Evolutionary conservation across 1,140 invertebrate species (phyloP).

Genomic region (Lepidostoma basale): DNA sequence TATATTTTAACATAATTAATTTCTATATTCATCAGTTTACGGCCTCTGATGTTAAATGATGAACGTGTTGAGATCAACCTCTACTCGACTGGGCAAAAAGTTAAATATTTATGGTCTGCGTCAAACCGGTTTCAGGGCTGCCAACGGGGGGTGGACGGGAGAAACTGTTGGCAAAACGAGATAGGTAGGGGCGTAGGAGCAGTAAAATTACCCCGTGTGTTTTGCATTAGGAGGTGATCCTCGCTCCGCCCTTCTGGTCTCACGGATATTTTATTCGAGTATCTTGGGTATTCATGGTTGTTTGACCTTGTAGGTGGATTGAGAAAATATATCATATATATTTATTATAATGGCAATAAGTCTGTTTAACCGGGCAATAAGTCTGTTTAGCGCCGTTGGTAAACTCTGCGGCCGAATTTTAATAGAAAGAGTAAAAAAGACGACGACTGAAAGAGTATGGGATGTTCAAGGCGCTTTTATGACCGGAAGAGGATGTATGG

Average conservation of each 20-base stretch:
- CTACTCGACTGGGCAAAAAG: conserved; percentile 18
- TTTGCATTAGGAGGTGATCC: conserved; percentile 11
- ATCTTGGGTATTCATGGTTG: conserved; percentile 13
- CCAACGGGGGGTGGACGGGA: not conserved
- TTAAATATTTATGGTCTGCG: conserved; percentile 41
- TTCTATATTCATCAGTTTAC: too few relatives aligned
- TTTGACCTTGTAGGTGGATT: conserved; percentile 8
- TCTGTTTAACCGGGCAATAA: too few relatives aligned
- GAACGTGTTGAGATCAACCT: not conserved
- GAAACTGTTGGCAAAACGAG: conserved; percentile 3
- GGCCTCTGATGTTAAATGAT: not conserved
- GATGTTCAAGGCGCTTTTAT: too few relatives aligned
- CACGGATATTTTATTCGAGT: not conserved
- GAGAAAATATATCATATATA: too few relatives aligned
- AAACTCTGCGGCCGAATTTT: too few relatives aligned
- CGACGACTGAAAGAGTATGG: too few relatives aligned
- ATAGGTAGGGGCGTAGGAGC: not conserved
- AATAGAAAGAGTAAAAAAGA: too few relatives aligned
- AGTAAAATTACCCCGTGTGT: not conserved
- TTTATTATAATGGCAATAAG: too few relatives aligned
- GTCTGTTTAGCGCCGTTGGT: too few relatives aligned
- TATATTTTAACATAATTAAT: too few relatives aligned
- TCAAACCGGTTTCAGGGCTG: not conserved
- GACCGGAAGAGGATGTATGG: too few relatives aligned
- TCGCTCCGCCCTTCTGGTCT: not conserved